phyloP scores from a whole-genome alignment of 1,140 invertebrate species.

The Megalopta genalis region DNA sequence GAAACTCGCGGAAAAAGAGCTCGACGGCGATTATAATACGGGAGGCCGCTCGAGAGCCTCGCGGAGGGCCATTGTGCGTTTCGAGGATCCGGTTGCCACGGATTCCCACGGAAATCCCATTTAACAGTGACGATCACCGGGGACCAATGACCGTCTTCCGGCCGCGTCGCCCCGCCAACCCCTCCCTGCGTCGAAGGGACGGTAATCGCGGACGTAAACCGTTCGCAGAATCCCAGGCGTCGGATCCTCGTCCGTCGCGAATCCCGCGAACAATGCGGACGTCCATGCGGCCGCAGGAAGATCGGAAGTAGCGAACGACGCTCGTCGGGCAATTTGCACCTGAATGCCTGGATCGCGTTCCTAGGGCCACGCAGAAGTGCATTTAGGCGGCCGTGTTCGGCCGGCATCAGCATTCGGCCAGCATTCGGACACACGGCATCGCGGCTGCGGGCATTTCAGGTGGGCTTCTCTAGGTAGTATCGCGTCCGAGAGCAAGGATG shows the following conservation, averaged over 20 bases:
- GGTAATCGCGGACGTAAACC: background rate
- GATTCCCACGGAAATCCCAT: background rate
- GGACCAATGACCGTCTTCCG: background rate
- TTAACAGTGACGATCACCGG: background rate
- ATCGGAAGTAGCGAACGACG: slow-evolving; percentile 50
- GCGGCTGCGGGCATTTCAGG: slow-evolving; percentile 54
- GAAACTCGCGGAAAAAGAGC: too few species aligned
- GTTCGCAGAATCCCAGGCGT: background rate
- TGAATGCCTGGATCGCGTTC: slow-evolving; percentile 44
- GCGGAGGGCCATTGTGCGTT: too few species aligned
- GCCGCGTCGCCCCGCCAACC: background rate
- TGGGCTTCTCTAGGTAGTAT: slow-evolving; percentile 35
- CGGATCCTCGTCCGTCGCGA: background rate
- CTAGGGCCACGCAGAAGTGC: slow-evolving; percentile 30
- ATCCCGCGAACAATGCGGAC: background rate
- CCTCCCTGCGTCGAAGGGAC: background rate
- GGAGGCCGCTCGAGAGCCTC: too few species aligned
- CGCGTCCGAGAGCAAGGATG: slow-evolving; percentile 54
- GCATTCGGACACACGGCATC: slow-evolving; percentile 53
- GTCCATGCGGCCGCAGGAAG: slow-evolving; percentile 2
- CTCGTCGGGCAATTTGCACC: slow-evolving; percentile 57
- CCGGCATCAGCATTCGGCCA: slow-evolving; percentile 32
- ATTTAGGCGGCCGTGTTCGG: slow-evolving; percentile 56
- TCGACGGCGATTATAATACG: too few species aligned
- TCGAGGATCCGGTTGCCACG: background rate